Base-by-base conservation (phyloP, 2,888 invertebrate genomes). In the Biston stratarius region DNA sequence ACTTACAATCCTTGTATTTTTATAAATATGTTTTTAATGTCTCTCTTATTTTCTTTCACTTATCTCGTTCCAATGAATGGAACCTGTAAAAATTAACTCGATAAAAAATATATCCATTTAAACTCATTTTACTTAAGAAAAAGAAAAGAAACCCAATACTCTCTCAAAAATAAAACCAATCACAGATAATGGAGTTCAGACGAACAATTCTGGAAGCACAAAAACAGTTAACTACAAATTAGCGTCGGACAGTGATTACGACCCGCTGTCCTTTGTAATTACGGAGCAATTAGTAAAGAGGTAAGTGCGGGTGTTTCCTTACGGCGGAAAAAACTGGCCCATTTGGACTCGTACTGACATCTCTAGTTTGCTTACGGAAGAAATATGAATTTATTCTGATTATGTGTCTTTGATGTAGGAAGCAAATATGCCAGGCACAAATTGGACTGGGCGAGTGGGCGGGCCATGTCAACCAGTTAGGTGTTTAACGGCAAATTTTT, bases 151-250 rank as follows among this genome's bases (percentile, higher is more conserved):
- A 45, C 6, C n/a, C 40, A 36, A 55, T 9, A 47, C 15, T 36
- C n/a, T 47, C 44, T 36, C 40, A 0, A 57, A 49, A 56, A 36
- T 12, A 57, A 57, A 57, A 51, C 38, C 47, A 65, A 61, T 65
- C 55, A 38, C 34, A 64, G 47, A 56, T 72, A 65, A 66, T 68
- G 36, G 36, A 36, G 52, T 53, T 51, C 8, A 36, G 36, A 36
- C 48, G 10, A 24, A 38, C 36, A 5, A 40, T 12, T 24, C 40
- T 10, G 40, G 38, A 12, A 44, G 76, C 72, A 79, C 78, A 77
- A 73, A 67, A 77, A 74, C 82, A 80, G 80, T 80, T 80, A 82
- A 76, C 76, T 75, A 77, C 77, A 77, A 82, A 82, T 82, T 81
- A 79, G 73, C 73, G 70, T 64, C 36, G 44, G 62, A 59, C 62